These are phyloP conservation scores for Acholoe squamosa DNA, from an alignment of 2,888 invertebrate species.

Conservation along the genomic window DNA sequence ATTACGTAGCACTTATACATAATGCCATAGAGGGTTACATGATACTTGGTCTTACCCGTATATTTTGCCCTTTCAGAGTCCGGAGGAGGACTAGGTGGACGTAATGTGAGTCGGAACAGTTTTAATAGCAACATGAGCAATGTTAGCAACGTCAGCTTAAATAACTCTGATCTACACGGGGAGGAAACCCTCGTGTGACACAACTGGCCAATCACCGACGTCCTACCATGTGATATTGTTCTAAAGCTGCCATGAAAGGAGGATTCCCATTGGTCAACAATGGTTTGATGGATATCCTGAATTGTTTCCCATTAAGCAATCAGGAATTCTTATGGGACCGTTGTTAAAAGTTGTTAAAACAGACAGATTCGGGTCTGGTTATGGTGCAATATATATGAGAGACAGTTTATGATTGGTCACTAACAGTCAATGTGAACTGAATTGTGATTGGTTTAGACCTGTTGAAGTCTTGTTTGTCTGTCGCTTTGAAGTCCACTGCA, in stretches of 20 bases:
- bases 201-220: slow-evolving; percentile 37
- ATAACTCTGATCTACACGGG: not conserved
- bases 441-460: not conserved
- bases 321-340: not conserved
- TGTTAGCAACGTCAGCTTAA: slow-evolving; percentile 50
- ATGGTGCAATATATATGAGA: slow-evolving; percentile 18
- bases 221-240: slow-evolving; percentile 43
- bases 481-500: not conserved
- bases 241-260: slow-evolving; percentile 18
- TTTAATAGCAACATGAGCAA: slow-evolving; percentile 60
- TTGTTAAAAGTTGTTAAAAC: not conserved
- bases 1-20: too few species aligned
- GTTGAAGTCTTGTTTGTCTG: not conserved
- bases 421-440: not conserved
- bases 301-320: not conserved
- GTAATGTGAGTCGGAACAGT: slow-evolving; percentile 47
- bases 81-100: slow-evolving; percentile 54
- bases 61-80: slow-evolving; percentile 50
- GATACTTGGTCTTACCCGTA: not conserved
- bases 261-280: slow-evolving; percentile 6
- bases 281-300: not conserved
- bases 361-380: not conserved
- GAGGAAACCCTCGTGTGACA: slow-evolving; percentile 58
- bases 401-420: not conserved
- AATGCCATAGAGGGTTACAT: too few species aligned